phyloP scores from a whole-genome alignment of 1,140 invertebrate species.

The Maniola jurtina region DNA sequence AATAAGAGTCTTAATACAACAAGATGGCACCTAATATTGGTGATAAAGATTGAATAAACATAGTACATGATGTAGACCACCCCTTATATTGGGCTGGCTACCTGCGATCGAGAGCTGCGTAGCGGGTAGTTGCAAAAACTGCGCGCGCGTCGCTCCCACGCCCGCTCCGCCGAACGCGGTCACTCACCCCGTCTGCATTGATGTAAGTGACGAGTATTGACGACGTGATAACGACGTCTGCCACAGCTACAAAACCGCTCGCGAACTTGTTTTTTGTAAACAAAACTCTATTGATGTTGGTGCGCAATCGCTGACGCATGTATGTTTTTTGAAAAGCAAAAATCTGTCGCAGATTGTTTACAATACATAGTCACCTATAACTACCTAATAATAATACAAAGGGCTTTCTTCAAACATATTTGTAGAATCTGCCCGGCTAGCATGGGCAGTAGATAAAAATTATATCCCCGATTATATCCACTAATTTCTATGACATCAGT shows the following conservation, averaged over 20 bases:
- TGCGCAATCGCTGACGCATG: neutral
- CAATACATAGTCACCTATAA: neutral
- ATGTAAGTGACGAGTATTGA: constrained; percentile 55
- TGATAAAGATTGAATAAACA: too few species aligned
- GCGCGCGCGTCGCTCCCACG: constrained; percentile 48
- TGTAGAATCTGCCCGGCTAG: too few species aligned
- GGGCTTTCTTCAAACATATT: too few species aligned
- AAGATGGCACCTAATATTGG: too few species aligned
- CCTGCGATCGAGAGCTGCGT: constrained; percentile 33
- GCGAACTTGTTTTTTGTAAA: constrained; percentile 43
- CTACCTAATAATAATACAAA: too few species aligned
- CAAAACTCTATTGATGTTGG: constrained; percentile 32
- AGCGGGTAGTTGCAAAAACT: constrained; percentile 45
- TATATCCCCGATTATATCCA: too few species aligned
- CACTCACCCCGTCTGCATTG: constrained; percentile 45
- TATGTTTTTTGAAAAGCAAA: neutral
- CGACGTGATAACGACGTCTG: constrained; percentile 46
- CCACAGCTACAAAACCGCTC: constrained; percentile 25
- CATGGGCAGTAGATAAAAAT: too few species aligned
- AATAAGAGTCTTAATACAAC: too few species aligned
- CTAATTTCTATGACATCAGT: too few species aligned
- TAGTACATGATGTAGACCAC: constrained; percentile 3
- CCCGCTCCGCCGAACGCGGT: constrained; percentile 37
- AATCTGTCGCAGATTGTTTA: constrained; percentile 1
- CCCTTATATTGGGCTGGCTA: constrained; percentile 36